Percentiles rank a stretch among this genome's conserved stretches.
phyloP scores from a whole-genome alignment of 2,797 vertebrate genomes.

The Clarias pachynema region DNA sequence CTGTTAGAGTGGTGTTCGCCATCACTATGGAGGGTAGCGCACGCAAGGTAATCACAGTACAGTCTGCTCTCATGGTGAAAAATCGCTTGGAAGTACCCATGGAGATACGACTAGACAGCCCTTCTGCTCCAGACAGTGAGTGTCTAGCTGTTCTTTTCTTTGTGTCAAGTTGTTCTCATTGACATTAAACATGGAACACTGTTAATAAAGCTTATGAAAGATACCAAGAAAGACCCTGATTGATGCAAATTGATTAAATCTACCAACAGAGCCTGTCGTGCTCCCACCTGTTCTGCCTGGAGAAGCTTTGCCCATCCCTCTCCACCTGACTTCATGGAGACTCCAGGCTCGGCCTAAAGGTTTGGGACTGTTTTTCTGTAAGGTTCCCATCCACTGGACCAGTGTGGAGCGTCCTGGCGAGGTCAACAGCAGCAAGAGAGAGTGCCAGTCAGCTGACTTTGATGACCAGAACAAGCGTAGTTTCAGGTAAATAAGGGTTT shows the following conservation, averaged over 20 bases:
- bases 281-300: conserved; percentile 91
- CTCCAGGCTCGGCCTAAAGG: conserved; percentile 94
- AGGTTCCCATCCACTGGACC: conserved; percentile 95
- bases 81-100: conserved; percentile 91
- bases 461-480: conserved; percentile 82
- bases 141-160: conserved; percentile 31
- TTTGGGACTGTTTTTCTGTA: conserved; percentile 93
- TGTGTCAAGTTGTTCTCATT: neutral
- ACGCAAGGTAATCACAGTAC: conserved; percentile 93
- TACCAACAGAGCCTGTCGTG: conserved; percentile 87
- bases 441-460: conserved; percentile 91
- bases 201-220: neutral
- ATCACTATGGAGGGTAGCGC: conserved; percentile 96
- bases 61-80: conserved; percentile 91
- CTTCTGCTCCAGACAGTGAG: conserved; percentile 96
- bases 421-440: conserved; percentile 89
- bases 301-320: conserved; percentile 86
- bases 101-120: conserved; percentile 93
- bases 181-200: neutral
- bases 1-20: conserved; percentile 93
- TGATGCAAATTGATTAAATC: neutral
- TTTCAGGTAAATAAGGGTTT: conserved; percentile 83
- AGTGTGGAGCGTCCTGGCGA: conserved; percentile 86
- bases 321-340: conserved; percentile 95
- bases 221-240: neutral